Evolutionary conservation across 2,888 invertebrate genomes (phyloP), one percentile per base, ranked within the genome.

Genomic region (Magallana nippona): DNA sequence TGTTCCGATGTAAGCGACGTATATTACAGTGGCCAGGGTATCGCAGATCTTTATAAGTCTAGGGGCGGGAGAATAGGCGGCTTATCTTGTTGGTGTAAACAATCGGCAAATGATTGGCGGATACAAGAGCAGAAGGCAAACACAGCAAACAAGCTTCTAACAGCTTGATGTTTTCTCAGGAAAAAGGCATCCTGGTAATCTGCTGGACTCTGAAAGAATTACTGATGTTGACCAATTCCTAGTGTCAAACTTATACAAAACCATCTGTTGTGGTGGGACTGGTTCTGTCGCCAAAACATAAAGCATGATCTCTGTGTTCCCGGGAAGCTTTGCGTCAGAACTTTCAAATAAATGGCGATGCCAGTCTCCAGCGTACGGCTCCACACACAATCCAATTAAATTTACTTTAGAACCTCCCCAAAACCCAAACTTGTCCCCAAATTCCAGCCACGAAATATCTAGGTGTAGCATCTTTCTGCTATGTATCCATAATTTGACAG

Each of bases 21-120:
- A 13, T 58, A 22, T 58, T 44, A 22, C 27, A 27, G 55, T 32
- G 80, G 13, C 22, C 57, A 32, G 80, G 44, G 62, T 71, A 79
- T 71, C 71, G 1, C 27, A 5, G 71, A 71, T 71, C 71, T 83
- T 80, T 83, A 83, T 83, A 83, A 71, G 62, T 80, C n/a, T 56
- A 83, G 58, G 80, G 83, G 83, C 83, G 83, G 83, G 58, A 63
- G 80, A 44, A 63, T 83, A 56, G 32, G 15, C 17, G 22, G 13
- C 71, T 83, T 80, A 83, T 80, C 80, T 27, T 57, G 57, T 17
- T 55, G 22, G 27, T 22, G 55, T 83, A 56, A 57, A 83, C 44
- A 83, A 32, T 55, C 79, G 62, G 83, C 71, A 79, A 55, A 44
- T 80, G 80, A 83, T 83, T 83, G 83, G 80, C 80, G 80, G 83